Evolutionary conservation across 2,888 invertebrate genomes (phyloP).

Genomic region (Drosophila nr. perissopoda): DNA sequence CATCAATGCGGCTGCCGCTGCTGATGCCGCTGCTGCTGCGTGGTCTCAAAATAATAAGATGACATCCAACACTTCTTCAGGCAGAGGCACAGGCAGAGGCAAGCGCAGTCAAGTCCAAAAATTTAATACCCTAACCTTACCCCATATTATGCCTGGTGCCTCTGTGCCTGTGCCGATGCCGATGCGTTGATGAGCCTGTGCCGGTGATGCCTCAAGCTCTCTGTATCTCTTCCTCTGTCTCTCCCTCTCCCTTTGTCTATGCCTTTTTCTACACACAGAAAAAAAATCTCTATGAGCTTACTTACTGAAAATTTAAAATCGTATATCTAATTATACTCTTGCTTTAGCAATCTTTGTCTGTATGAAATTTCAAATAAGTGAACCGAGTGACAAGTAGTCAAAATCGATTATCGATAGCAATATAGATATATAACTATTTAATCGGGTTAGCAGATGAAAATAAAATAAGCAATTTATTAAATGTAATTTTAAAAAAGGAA

Average conservation of each 20-base stretch:
- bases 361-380: neutral
- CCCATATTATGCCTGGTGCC: slow-evolving; percentile 48
- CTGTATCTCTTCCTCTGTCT: slow-evolving; percentile 12
- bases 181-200: slow-evolving; percentile 23
- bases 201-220: slow-evolving; percentile 7
- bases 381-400: no score
- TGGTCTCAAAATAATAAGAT: slow-evolving; percentile 84
- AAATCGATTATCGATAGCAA: no score
- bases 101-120: slow-evolving; percentile 38
- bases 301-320: neutral
- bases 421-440: neutral
- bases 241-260: slow-evolving; percentile 13
- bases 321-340: no score
- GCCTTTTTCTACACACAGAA: slow-evolving; percentile 9
- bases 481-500: neutral
- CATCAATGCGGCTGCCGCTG: slow-evolving; percentile 55
- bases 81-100: slow-evolving; percentile 45
- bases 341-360: no score
- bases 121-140: slow-evolving; percentile 49
- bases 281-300: slow-evolving; percentile 21
- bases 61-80: slow-evolving; percentile 85
- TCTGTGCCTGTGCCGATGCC: slow-evolving; percentile 29
- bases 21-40: slow-evolving; percentile 46
- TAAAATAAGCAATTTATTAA: neutral
- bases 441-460: neutral